These are phyloP conservation scores for Graptemys geographica DNA, from an alignment of 2,797 vertebrate species.

Conservation along the genomic window DNA sequence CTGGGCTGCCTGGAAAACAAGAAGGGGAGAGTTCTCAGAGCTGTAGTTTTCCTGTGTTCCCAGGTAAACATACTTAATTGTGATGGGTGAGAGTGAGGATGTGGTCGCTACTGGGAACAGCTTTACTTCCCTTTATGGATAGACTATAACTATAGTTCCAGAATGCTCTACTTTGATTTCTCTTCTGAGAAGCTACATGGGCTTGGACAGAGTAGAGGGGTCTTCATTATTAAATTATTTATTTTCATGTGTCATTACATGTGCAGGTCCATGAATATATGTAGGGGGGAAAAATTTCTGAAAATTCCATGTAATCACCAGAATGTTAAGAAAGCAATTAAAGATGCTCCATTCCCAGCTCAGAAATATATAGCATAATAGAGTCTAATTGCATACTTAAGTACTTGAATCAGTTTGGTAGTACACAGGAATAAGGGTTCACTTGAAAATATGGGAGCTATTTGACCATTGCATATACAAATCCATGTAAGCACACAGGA, in stretches of 20 bases:
- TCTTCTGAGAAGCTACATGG: background rate
- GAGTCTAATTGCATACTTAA: background rate
- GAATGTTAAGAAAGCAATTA: fast-evolving
- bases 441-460: background rate
- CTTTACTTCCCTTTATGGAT: background rate
- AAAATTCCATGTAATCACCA: background rate
- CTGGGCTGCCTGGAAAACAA: fast-evolving
- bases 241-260: background rate
- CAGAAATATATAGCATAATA: background rate
- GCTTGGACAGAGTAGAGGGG: background rate
- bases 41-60: background rate
- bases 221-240: background rate
- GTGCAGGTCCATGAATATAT: background rate
- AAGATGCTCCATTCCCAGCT: background rate
- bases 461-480: fast-evolving
- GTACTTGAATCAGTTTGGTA: background rate
- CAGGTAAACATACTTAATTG: background rate
- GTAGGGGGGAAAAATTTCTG: background rate
- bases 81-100: background rate
- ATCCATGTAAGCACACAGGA: fast-evolving
- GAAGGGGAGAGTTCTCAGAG: background rate
- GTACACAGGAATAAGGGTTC: background rate
- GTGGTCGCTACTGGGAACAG: background rate
- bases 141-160: fast-evolving
- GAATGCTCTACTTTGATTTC: background rate